Evolutionary conservation across 2,797 vertebrate species (phyloP).

Genomic region (Mycteria americana): DNA sequence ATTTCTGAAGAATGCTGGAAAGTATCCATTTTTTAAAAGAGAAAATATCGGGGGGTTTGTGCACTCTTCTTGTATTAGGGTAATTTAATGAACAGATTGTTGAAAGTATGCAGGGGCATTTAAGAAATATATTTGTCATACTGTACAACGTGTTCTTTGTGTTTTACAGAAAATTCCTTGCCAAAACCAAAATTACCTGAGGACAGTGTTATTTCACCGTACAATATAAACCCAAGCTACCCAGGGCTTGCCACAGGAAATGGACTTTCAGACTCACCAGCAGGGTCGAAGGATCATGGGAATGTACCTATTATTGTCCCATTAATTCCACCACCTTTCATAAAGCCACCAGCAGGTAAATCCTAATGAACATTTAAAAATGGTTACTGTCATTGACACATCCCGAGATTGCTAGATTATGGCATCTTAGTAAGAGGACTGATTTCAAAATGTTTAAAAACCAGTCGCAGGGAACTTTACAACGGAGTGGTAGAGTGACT

Average conservation of each 20-base stretch:
- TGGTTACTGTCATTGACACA: background rate
- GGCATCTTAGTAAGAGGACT: background rate
- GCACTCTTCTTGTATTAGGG: background rate
- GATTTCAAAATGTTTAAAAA: background rate
- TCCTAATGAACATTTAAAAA: background rate
- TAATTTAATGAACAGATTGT: background rate
- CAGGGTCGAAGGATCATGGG: slow-evolving; percentile 92
- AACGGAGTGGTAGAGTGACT: background rate
- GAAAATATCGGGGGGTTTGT: background rate
- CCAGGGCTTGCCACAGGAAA: slow-evolving; percentile 89
- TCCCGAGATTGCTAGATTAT: background rate
- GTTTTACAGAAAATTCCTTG: slow-evolving; percentile 94
- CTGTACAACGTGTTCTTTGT: slow-evolving; percentile 63
- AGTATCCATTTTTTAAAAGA: background rate
- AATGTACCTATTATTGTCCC: slow-evolving; percentile 94
- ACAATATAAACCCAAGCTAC: slow-evolving; percentile 89
- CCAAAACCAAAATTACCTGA: slow-evolving; percentile 92
- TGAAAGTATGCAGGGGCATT: background rate
- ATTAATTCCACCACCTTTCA: slow-evolving; percentile 95
- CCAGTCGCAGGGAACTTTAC: background rate
- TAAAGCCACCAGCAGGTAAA: slow-evolving; percentile 97
- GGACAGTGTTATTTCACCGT: slow-evolving; percentile 88
- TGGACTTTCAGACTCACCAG: slow-evolving; percentile 87
- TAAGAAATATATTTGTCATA: slow-evolving; percentile 42
- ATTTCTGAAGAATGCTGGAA: slow-evolving; percentile 13